Evolutionary conservation across 2,888 invertebrate species (phyloP).

Genomic region (Monopis laevigella): DNA sequence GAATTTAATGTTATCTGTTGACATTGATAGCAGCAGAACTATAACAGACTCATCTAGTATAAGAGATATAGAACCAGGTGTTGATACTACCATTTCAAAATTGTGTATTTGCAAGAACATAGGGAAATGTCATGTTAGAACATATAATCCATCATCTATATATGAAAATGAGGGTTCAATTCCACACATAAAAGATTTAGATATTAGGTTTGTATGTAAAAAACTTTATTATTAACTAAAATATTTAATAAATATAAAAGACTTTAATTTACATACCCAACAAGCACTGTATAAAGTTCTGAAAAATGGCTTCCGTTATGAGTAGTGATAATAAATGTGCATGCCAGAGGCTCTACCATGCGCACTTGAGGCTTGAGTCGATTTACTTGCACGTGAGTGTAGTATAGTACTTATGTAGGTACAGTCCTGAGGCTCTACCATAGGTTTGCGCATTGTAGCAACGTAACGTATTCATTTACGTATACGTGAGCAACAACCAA

Average conservation of each 20-base stretch:
- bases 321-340: too few species aligned
- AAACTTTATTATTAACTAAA: conserved; percentile 33
- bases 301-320: too few species aligned
- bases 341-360: too few species aligned
- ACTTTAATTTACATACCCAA: too few species aligned
- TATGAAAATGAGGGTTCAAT: conserved; percentile 49
- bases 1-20: conserved; percentile 78
- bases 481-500: too few species aligned
- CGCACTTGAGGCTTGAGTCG: too few species aligned
- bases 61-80: conserved; percentile 25
- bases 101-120: conserved; percentile 57
- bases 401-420: too few species aligned
- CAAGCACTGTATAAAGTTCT: too few species aligned
- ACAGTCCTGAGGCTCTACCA: too few species aligned
- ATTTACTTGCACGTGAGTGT: too few species aligned
- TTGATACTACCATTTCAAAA: conserved; percentile 20
- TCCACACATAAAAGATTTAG: conserved; percentile 73
- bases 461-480: too few species aligned
- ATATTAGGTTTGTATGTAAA: conserved; percentile 74
- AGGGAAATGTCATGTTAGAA: conserved; percentile 50
- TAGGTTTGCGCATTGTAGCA: too few species aligned
- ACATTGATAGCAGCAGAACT: conserved; percentile 71
- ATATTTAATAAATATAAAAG: background rate
- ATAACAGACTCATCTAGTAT: conserved; percentile 67
- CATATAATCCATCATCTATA: conserved; percentile 37